phyloP scores from a whole-genome alignment of 1,140 invertebrate genomes.

The Drosophila murphyi region DNA sequence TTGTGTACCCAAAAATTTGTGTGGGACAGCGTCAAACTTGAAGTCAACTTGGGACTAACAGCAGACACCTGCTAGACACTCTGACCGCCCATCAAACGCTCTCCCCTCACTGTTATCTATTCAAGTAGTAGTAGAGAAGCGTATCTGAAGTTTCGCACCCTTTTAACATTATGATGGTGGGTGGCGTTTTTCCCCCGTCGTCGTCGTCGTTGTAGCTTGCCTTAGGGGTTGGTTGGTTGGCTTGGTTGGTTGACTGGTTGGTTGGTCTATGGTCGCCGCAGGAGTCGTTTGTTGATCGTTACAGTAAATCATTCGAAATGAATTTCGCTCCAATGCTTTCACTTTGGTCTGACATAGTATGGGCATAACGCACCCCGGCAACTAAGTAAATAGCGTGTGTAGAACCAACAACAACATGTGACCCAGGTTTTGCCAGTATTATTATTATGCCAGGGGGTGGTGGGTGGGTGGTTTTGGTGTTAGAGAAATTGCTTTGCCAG shows the following conservation, averaged over 20 bases:
- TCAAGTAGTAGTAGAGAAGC: conserved; percentile 18
- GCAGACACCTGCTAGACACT: conserved; percentile 33
- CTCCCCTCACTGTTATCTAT: conserved; percentile 42
- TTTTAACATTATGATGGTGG: conserved; percentile 43
- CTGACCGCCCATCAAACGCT: conserved; percentile 35
- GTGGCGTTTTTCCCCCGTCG: too few species aligned
- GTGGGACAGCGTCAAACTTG: conserved; percentile 20
- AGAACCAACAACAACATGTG: conserved; percentile 55
- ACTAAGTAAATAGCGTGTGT: conserved; percentile 71
- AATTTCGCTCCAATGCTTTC: conserved; percentile 65
- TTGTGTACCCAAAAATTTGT: conserved; percentile 11
- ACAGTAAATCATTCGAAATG: conserved; percentile 81
- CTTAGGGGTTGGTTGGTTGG: conserved; percentile 44
- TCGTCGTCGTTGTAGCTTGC: not conserved
- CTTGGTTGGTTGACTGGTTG: not conserved
- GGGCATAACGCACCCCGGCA: conserved; percentile 23
- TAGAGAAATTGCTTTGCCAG: conserved; percentile 51
- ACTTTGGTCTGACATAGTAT: conserved; percentile 16
- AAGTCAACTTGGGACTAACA: conserved; percentile 8
- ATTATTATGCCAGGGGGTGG: conserved; percentile 23
- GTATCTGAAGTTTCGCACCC: conserved; percentile 76
- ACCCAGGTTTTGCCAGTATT: conserved; percentile 27
- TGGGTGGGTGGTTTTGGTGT: conserved; percentile 41
- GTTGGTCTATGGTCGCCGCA: conserved; percentile 50
- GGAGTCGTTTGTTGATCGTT: conserved; percentile 79